Percentiles rank a stretch among this genome's conserved stretches.
Conservation (phyloP, 2,797 vertebrate genomes). For the Valencia hispanica region DNA sequence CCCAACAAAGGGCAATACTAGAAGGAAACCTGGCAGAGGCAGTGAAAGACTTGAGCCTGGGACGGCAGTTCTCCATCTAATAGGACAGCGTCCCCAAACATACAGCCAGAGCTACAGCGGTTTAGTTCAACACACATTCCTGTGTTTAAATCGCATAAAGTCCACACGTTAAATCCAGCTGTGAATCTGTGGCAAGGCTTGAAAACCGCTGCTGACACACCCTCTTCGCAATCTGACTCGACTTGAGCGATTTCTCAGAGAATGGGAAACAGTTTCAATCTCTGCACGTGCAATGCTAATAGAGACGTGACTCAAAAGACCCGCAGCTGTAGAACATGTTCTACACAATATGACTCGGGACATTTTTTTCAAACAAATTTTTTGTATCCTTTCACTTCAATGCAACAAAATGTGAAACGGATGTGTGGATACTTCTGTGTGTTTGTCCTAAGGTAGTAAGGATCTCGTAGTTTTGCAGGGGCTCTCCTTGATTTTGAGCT, state of each 20-base stretch:
- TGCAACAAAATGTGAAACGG: neutral
- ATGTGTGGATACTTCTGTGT: neutral
- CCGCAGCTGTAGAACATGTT: neutral
- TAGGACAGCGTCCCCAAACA: neutral
- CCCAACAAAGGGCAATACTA: neutral
- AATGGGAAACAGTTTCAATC: neutral
- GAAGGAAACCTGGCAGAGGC: neutral
- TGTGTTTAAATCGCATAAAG: neutral
- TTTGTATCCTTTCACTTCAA: neutral
- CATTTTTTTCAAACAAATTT: neutral
- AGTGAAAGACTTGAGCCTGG: neutral
- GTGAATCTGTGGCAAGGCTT: too few species aligned
- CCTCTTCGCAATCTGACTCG: neutral
- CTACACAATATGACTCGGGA: neutral
- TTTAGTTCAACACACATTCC: neutral
- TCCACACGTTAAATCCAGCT: neutral
- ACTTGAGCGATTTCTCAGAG: neutral
- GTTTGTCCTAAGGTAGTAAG: neutral
- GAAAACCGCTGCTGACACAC: neutral
- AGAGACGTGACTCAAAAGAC: neutral
- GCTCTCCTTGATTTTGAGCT: constrained; percentile 34
- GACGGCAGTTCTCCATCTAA: neutral
- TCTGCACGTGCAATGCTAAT: neutral
- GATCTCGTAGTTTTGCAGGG: neutral
- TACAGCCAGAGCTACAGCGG: neutral